Evolutionary conservation across 2,888 invertebrate genomes (phyloP), one percentile per base, ranked within the genome.

Genomic region (Atethmia centrago): DNA sequence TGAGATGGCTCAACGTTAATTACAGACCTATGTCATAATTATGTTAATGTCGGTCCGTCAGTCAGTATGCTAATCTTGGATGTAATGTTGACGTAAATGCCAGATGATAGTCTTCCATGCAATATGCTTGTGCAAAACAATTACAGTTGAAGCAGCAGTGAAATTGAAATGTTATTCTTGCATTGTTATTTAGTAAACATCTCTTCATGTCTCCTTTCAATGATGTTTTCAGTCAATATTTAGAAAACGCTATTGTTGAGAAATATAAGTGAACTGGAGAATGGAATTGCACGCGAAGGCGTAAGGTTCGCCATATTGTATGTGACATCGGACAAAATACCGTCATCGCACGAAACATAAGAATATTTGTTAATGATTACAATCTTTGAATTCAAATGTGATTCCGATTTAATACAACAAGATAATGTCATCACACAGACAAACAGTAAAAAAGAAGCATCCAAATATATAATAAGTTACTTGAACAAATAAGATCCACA

Each of bases 21-120:
- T 58, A 68, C 36, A 42, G 36, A 56, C 3, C 47, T 47, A 47
- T 76, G 51, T 82, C 77, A 63, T 53, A 77, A 85, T 76, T 21
- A 67, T 85, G 82, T 42, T 81, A 81, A 81, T 81, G 53, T 55
- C 58, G 21, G 61, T 75, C 66, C 10, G 51, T 81, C 85, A 42
- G 79, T 51, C 83, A 7, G 49, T 42, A 58, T 40, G 42, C 21
- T 53, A 58, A 58, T 74, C 19, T 62, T 56, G 47, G 12, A 49
- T 49, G 62, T 42, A 79, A 83, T 73, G 53, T 66, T 63, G 80
- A 71, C 56, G 80, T 28, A 70, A 75, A 59, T 45, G 40, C 31
- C 40, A 66, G 51, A 25, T 36, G 58, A 76, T 82, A 51, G 7
- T 47, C 47, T 53, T 55, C 55, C 68, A 42, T 40, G 68, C 65